Evolutionary conservation across 2,113 vertebrate species (phyloP), one percentile per base, ranked within the genome.

Genomic region (Zosterops pallidus): DNA sequence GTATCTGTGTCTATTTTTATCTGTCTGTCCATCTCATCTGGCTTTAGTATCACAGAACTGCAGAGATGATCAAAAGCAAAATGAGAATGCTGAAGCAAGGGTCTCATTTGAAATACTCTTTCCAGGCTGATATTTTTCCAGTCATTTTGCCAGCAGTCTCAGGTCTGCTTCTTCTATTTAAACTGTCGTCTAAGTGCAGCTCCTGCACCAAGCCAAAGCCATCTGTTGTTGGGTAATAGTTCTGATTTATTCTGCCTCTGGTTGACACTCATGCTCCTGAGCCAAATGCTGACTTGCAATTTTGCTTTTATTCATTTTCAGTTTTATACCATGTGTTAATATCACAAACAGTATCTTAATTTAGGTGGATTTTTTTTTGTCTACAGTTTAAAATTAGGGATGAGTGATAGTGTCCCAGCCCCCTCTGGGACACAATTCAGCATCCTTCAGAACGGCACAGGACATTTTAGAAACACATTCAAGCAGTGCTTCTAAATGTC

Each of bases 171-270:
- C 6, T 3, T 89, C 74, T 95, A 3, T 96, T 84, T 89, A 82
- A 94, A 75, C 88, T 97, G 92, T 94, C 35, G 2, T 95, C 92
- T 92, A 37, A 96, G 44, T 91, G 70, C 86, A 95, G 70, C 80
- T 92, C 70, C 88, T 96, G 94, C 81, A 84, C 89, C 70, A 44
- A 62, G 84, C 31, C 63, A 67, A 41, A 77, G 87, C 92, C 96
- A 95, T 97, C 91, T 97, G 95, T 83, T 95, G 49, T 95, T 86
- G 78, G 68, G 65, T 96, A 92, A 92, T 91, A 92, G 79, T 69
- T 83, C 47, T 97, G 92, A 97, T 97, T 96, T 96, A 81, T 94
- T 96, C 92, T 95, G 90, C 74, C 62, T 95, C 71, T 95, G 33
- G 33, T 93, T 94, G 56, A 88, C 84, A 35, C 37, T 88, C 64